Evolutionary conservation across 2,888 invertebrate species (phyloP).

Genomic region (Agrochola litura): DNA sequence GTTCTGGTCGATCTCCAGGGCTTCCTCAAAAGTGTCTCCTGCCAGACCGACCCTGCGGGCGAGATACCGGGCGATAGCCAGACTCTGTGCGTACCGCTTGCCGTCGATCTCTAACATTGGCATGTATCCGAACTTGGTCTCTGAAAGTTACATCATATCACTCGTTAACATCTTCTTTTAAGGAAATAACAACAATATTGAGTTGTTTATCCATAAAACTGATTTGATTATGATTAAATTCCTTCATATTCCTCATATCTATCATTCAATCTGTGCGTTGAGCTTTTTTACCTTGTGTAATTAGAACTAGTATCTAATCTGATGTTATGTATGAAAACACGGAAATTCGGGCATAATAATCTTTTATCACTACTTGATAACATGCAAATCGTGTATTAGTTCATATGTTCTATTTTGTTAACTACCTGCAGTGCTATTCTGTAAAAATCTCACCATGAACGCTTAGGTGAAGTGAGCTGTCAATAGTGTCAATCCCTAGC

Average conservation of each 20-base stretch:
- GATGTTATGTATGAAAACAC: slow-evolving; percentile 1
- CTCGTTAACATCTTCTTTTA: not conserved
- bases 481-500: too few relatives aligned
- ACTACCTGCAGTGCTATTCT: too few relatives aligned
- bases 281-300: not conserved
- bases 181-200: not conserved
- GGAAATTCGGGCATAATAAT: not conserved
- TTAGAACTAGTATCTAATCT: slow-evolving; percentile 15
- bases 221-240: not conserved
- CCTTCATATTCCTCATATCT: slow-evolving; percentile 1
- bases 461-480: too few relatives aligned
- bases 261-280: not conserved
- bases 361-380: not conserved
- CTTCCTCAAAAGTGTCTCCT: slow-evolving; percentile 91
- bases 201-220: not conserved
- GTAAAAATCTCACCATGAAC: too few relatives aligned
- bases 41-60: slow-evolving; percentile 86
- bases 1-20: slow-evolving; percentile 91
- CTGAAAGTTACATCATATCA: slow-evolving; percentile 55
- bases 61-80: slow-evolving; percentile 91
- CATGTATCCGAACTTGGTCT: slow-evolving; percentile 90
- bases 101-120: slow-evolving; percentile 92
- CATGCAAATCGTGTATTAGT: not conserved
- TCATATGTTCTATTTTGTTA: too few relatives aligned
- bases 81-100: slow-evolving; percentile 90